phyloP scores from a whole-genome alignment of 2,797 vertebrate species.

The Carapus acus region DNA sequence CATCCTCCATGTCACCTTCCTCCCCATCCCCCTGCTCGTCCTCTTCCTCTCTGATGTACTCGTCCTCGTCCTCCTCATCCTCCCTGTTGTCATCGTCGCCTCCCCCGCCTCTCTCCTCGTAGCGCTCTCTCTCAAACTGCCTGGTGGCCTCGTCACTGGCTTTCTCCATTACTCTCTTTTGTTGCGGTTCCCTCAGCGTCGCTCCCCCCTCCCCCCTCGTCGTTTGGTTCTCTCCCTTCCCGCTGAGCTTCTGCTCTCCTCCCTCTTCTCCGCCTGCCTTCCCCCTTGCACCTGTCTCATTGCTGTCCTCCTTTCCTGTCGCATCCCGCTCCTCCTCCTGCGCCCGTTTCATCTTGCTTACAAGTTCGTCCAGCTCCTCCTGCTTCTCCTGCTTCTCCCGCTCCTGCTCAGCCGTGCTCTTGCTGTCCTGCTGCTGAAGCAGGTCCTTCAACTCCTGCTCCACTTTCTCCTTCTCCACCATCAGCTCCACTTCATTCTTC shows the following conservation, averaged over 20 bases:
- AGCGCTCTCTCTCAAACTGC: slow-evolving; percentile 74
- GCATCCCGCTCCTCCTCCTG: slow-evolving; percentile 34
- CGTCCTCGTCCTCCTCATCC: slow-evolving; percentile 46
- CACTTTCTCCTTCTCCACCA: slow-evolving; percentile 66
- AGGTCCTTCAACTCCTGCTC: slow-evolving; percentile 64
- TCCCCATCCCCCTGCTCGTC: slow-evolving; percentile 48
- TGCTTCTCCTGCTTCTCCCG: slow-evolving; percentile 62
- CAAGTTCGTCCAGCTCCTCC: slow-evolving; percentile 71
- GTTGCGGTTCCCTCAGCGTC: slow-evolving; percentile 58
- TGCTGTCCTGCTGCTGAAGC: slow-evolving; percentile 49
- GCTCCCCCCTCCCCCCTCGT: slow-evolving; percentile 25
- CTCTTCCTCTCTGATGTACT: slow-evolving; percentile 57
- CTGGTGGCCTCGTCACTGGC: slow-evolving; percentile 77
- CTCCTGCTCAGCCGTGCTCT: slow-evolving; percentile 55
- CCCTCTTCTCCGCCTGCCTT: slow-evolving; percentile 19
- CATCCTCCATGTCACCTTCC: slow-evolving; percentile 47
- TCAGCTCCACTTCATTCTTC: slow-evolving; percentile 63
- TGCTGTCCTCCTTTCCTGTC: slow-evolving; percentile 20
- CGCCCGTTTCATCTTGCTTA: slow-evolving; percentile 66
- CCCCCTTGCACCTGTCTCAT: slow-evolving; percentile 28
- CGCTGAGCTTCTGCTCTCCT: slow-evolving; percentile 8
- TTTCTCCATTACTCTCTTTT: slow-evolving; percentile 80
- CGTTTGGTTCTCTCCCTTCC: slow-evolving; percentile 33
- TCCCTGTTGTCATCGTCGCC: slow-evolving; percentile 28
- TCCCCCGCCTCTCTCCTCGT: slow-evolving; percentile 49